Percentiles rank a stretch among this genome's conserved stretches.
These are phyloP conservation scores for Alviniconcha marisindica DNA, from an alignment of 1,140 invertebrate species.

Conservation along the genomic window DNA sequence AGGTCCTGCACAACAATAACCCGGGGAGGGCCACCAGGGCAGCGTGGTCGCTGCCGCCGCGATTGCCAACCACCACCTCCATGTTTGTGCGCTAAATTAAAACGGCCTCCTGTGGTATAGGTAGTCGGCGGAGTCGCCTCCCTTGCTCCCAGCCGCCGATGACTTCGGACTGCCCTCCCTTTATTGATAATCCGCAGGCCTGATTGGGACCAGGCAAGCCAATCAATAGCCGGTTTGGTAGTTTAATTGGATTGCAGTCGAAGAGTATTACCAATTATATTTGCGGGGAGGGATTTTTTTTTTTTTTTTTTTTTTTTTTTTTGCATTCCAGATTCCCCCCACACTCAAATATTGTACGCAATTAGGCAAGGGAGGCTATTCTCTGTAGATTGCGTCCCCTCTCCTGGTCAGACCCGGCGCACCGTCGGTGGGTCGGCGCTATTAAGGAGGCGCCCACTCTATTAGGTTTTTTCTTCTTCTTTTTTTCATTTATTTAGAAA, in stretches of 20 bases:
- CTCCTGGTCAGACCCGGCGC: not conserved
- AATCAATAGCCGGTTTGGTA: conserved; percentile 48
- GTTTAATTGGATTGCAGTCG: conserved; percentile 50
- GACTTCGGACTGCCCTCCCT: conserved; percentile 38
- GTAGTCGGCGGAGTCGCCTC: conserved; percentile 4
- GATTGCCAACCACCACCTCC: conserved; percentile 1
- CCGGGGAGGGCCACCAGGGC: not conserved
- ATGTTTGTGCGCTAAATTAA: conserved; percentile 38
- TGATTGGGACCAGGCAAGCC: conserved; percentile 41
- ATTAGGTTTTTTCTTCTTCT: too few relatives aligned
- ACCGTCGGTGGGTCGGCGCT: too few relatives aligned
- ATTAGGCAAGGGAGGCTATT: conserved; percentile 37
- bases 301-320: not conserved
- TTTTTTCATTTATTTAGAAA: conserved; percentile 48
- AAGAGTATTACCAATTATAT: conserved; percentile 48
- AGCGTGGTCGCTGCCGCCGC: not conserved
- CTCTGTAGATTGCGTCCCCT: conserved; percentile 22
- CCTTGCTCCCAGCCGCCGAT: not conserved
- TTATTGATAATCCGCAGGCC: conserved; percentile 45
- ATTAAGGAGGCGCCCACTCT: conserved; percentile 20
- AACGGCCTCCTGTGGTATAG: conserved; percentile 39
- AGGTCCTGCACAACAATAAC: conserved; percentile 24
- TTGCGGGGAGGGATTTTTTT: conserved; percentile 26
- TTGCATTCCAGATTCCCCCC: not conserved
- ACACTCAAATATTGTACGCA: conserved; percentile 43